phyloP scores from a whole-genome alignment of 2,113 vertebrate genomes.

The Oncorhynchus masou region DNA sequence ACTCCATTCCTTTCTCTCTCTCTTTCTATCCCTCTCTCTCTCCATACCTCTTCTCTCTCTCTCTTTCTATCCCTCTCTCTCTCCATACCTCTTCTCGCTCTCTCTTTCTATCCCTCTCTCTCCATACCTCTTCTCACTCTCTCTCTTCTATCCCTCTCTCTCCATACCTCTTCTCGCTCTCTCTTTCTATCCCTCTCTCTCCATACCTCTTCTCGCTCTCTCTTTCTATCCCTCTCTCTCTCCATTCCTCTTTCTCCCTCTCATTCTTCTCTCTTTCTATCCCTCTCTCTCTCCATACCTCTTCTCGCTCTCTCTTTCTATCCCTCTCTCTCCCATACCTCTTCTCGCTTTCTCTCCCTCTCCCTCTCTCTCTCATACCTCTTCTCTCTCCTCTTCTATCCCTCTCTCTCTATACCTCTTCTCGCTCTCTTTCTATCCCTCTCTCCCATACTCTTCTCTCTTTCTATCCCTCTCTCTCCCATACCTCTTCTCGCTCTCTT shows the following conservation, averaged over 20 bases:
- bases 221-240: no score
- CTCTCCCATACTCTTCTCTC: background rate
- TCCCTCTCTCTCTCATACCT: background rate
- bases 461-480: background rate
- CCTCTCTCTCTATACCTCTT: background rate
- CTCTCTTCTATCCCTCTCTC: no score
- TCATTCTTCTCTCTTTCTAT: no score
- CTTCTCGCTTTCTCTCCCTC: no score
- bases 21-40: background rate
- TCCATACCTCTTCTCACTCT: no score
- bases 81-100: background rate
- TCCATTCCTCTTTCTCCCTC: no score
- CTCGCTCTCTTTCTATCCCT: background rate
- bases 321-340: background rate
- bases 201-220: no score
- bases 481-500: background rate
- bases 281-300: no score
- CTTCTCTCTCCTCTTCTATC: background rate
- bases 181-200: background rate
- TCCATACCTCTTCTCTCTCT: no score
- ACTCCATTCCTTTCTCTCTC: background rate
- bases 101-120: background rate
- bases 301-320: no score
- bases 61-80: no score
- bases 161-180: background rate